phyloP scores from a whole-genome alignment of 2,113 vertebrate species.

The Scomber scombrus region DNA sequence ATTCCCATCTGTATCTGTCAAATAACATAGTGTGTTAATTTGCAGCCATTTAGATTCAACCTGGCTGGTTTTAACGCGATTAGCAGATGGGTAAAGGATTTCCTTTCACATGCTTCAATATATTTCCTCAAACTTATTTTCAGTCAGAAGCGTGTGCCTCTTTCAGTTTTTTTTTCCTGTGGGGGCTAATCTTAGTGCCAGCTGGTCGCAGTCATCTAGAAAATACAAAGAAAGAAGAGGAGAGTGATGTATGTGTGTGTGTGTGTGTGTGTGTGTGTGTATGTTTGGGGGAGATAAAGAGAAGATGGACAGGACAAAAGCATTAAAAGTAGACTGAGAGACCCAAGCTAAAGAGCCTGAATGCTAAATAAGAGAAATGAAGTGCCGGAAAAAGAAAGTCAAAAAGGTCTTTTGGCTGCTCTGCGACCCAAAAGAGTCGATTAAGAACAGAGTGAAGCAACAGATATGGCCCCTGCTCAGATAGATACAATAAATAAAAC shows the following conservation, averaged over 20 bases:
- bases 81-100: constrained; percentile 82
- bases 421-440: constrained; percentile 62
- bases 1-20: constrained; percentile 69
- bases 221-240: constrained; percentile 54
- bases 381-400: constrained; percentile 57
- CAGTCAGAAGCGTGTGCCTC: constrained; percentile 61
- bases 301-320: constrained; percentile 42
- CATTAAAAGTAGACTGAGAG: constrained; percentile 31
- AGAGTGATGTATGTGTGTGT: constrained; percentile 18
- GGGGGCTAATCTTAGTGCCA: constrained; percentile 77
- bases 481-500: constrained; percentile 80
- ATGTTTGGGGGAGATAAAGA: neutral
- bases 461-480: constrained; percentile 64
- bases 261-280: constrained; percentile 11
- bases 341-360: constrained; percentile 7
- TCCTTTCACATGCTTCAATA: constrained; percentile 78
- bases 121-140: constrained; percentile 82
- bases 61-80: constrained; percentile 67
- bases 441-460: constrained; percentile 72
- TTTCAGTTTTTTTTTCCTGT: constrained; percentile 24
- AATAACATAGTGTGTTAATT: constrained; percentile 74
- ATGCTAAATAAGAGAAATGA: constrained; percentile 64
- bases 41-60: constrained; percentile 66
- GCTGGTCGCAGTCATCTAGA: constrained; percentile 78
- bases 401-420: constrained; percentile 68